Evolutionary conservation across 2,113 vertebrate species (phyloP), one percentile per base, ranked within the genome.

Genomic region (Protomyctophum bolini): DNA sequence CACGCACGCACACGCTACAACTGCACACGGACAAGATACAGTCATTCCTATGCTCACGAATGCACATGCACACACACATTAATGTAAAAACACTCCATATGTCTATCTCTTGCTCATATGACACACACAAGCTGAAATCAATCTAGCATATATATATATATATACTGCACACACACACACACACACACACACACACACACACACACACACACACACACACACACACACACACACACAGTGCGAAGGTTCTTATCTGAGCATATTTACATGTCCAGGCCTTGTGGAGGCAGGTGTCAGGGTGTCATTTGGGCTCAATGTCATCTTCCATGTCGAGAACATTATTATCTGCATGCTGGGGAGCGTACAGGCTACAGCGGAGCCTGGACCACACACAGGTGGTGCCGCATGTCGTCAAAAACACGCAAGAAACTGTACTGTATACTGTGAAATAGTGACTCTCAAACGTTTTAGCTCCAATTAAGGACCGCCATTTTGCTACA

Each of bases 221-320:
- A 33, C 33, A 33, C 33, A 33, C 33, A 4, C 33, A 33, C 33
- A 33, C 33, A 33, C 33, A 33, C 33, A 33, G n/a, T n/a, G n/a
- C n/a, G n/a, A n/a, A n/a, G n/a, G n/a, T n/a, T 83, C 56, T 89
- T 83, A 91, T 89, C 83, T 84, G 70, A 66, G 51, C 64, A 55
- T 85, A 88, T 86, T 80, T 88, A 87, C 82, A 87, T 87, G 66
- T 60, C 70, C 77, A 77, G 87, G 85, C 55, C 79, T 76, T 49
- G 21, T 21, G 85, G 73, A 50, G 66, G 83, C 67, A 48, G 58
- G 72, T 55, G 76, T 88, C 79, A 73, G 66, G 70, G 72, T 79
- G 78, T 64, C 79, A 56, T 69, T 73, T 80, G 77, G 62, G 61
- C 75, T 45, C 67, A 83, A 75, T 73, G 81, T 77, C 85, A 86